Conservation (phyloP, 2,113 vertebrate genomes). For the Etheostoma cragini region DNA sequence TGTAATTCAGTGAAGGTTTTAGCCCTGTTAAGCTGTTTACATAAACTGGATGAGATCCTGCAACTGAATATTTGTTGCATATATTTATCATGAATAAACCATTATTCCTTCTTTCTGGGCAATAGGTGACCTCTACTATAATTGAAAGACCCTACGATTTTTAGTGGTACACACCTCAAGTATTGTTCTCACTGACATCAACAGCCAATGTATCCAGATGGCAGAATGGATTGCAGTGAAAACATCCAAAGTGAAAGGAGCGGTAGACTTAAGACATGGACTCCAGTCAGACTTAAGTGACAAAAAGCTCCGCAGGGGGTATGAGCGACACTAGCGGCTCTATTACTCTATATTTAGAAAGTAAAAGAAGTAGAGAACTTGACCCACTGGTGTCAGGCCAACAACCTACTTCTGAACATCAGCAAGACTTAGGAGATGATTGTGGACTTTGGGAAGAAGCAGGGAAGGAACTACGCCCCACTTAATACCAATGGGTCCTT, state of each 20-base stretch:
- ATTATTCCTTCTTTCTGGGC: not conserved
- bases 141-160: not conserved
- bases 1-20: not conserved
- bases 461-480: too few species aligned
- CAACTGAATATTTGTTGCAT: not conserved
- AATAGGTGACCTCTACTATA: not conserved
- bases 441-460: too few species aligned
- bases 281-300: not conserved
- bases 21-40: not conserved
- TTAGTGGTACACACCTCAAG: not conserved
- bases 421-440: too few species aligned
- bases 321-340: not conserved
- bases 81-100: not conserved
- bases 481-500: too few species aligned
- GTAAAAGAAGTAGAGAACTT: too few species aligned
- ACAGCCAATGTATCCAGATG: not conserved
- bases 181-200: not conserved
- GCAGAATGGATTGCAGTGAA: not conserved
- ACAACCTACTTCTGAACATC: too few species aligned
- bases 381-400: too few species aligned
- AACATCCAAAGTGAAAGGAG: not conserved
- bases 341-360: not conserved
- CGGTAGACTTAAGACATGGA: not conserved
- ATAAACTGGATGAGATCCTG: not conserved
- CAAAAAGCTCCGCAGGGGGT: not conserved